These are phyloP conservation scores for Poicephalus meyeri DNA, from an alignment of 2,113 vertebrate species.

Conservation along the genomic window DNA sequence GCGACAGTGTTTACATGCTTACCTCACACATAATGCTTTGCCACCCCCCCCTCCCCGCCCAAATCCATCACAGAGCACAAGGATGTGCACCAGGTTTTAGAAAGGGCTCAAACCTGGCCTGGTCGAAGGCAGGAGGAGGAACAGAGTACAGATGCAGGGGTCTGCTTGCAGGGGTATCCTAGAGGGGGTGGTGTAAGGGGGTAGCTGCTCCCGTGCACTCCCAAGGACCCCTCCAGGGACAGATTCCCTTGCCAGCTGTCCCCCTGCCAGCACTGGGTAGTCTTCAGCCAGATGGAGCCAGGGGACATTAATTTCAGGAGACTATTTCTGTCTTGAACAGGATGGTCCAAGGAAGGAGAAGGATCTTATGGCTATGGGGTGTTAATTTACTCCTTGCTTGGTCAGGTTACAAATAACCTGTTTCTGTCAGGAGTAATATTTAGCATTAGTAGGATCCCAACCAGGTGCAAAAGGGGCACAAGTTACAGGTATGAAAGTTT, in stretches of 20 bases:
- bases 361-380: background rate
- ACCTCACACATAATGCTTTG: background rate
- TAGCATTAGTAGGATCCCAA: background rate
- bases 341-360: background rate
- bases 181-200: accelerated
- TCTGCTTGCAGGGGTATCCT: accelerated
- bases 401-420: background rate
- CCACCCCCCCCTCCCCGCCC: no score
- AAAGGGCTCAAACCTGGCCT: background rate
- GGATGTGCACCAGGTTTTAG: background rate
- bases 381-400: background rate
- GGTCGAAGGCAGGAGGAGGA: background rate
- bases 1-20: accelerated
- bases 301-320: background rate
- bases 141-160: background rate
- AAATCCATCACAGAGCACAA: accelerated
- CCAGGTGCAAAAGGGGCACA: background rate
- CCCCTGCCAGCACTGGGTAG: background rate
- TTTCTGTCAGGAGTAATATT: background rate
- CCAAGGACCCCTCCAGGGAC: background rate
- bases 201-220: accelerated
- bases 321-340: background rate
- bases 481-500: background rate
- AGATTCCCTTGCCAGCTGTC: background rate
- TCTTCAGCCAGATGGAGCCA: background rate